Conservation (phyloP, 2,113 vertebrate genomes). For the Pimephales promelas region DNA sequence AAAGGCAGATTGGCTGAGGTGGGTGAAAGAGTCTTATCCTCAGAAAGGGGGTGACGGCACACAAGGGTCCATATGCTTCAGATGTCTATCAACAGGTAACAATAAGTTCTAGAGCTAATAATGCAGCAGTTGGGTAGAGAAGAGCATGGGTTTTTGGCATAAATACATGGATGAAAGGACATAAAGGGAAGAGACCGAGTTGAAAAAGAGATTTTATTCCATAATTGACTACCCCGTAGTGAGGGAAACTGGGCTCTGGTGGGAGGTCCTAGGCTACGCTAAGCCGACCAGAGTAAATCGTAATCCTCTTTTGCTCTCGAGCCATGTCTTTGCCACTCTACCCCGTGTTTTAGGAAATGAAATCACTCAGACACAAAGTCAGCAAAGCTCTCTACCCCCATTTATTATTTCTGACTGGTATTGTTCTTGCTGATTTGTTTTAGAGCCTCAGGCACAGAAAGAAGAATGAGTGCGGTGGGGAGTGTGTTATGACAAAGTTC, state of each 20-base stretch:
- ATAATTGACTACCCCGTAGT: background rate
- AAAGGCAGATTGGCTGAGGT: slow-evolving; percentile 38
- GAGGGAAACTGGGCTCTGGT: slow-evolving; percentile 3
- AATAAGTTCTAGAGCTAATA: background rate
- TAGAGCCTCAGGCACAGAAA: slow-evolving; percentile 17
- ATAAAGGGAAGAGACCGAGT: background rate
- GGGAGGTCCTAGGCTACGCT: background rate
- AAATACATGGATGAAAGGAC: background rate
- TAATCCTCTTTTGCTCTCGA: slow-evolving; percentile 36
- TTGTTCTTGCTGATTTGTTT: slow-evolving; percentile 43
- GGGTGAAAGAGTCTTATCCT: slow-evolving; percentile 63
- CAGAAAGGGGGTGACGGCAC: slow-evolving; percentile 45
- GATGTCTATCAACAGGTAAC: slow-evolving; percentile 59
- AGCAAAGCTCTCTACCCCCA: slow-evolving; percentile 28
- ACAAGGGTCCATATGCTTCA: slow-evolving; percentile 18
- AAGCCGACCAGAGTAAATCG: slow-evolving; percentile 24
- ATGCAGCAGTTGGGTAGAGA: background rate
- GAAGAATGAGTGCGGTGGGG: slow-evolving; percentile 10
- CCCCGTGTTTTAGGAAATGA: slow-evolving; percentile 23
- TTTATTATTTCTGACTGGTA: slow-evolving; percentile 45
- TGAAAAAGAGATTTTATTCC: slow-evolving; percentile 8
- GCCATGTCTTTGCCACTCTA: slow-evolving; percentile 29
- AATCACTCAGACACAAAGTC: slow-evolving; percentile 39
- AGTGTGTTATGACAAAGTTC: slow-evolving; percentile 33
- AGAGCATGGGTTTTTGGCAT: background rate